Base-by-base conservation (phyloP, 2,888 invertebrate species). In the Microctonus hyperodae region DNA sequence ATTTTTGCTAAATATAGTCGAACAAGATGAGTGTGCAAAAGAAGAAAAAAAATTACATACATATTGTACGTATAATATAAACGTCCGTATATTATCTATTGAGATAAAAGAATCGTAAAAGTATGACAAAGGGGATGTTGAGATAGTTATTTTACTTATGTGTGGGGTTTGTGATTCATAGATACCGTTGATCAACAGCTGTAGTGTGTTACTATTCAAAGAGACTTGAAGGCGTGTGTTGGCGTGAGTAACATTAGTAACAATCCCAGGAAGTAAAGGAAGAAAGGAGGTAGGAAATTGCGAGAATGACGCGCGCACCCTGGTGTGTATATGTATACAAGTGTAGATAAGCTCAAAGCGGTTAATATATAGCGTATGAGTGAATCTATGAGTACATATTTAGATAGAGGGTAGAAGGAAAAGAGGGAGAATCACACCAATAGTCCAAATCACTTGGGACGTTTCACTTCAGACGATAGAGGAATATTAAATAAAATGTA, bases 1-100 rank as follows among this genome's bases (percentile, higher is more conserved):
- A 16, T 44, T 22, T 64, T 40, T 9, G 56, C 63, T 64, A 64
- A 56, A 64, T 56, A 56, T 64, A 64, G 56, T 55, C 13, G 6
- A 25, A 40, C 28, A n/a, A n/a, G 31, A 31, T 20, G 31, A 40
- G 22, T 20, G 16, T 35, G 7, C 20, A 50, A 59, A 20, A 20
- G n/a, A n/a, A 25, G 28, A 23, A 37, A 7, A 40, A 40, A 44
- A 44, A 16, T 7, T 28, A 5, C 7, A 28, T 28, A 5, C 28
- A 28, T 28, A 28, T n/a, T n/a, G n/a, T n/a, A n/a, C n/a, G n/a
- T n/a, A n/a, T n/a, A n/a, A n/a, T n/a, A n/a, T n/a, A n/a, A n/a
- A n/a, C n/a, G n/a, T n/a, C n/a, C n/a, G n/a, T n/a, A n/a, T n/a
- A n/a, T n/a, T n/a, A n/a, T n/a, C n/a, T n/a, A n/a, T n/a, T n/a